Percentiles rank a stretch among this genome's conserved stretches.
These are phyloP conservation scores for Drosophila subobscura DNA, from an alignment of 1,140 invertebrate genomes.

Conservation along the genomic window DNA sequence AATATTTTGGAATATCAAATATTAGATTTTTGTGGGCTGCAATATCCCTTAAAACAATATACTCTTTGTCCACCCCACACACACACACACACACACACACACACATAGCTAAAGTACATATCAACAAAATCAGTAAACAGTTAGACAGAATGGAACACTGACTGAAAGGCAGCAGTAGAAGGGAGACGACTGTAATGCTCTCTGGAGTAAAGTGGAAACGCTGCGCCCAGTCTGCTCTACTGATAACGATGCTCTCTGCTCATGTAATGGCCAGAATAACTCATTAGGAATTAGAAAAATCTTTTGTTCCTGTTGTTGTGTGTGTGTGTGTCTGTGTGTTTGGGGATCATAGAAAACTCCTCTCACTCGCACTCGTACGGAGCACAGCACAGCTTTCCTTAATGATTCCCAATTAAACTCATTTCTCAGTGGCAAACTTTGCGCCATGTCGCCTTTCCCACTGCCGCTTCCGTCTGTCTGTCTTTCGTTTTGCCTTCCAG, in stretches of 20 bases:
- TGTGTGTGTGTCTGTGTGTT: no score
- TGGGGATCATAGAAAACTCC: no score
- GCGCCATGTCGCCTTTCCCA: constrained; percentile 5
- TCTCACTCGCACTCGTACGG: no score
- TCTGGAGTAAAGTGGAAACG: neutral
- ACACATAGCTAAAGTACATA: constrained; percentile 2
- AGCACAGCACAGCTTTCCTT: constrained; percentile 2
- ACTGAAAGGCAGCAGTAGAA: neutral
- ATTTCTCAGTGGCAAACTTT: constrained; percentile 31
- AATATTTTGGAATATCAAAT: no score
- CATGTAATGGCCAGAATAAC: constrained; percentile 30
- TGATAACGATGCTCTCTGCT: constrained; percentile 12
- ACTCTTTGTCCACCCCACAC: no score
- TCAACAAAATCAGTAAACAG: neutral
- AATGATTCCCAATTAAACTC: constrained; percentile 40
- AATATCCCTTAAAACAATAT: no score
- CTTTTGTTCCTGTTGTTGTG: neutral
- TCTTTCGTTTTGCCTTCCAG: neutral
- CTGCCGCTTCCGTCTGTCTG: neutral
- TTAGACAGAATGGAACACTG: no score
- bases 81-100: no score
- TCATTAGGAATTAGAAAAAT: constrained; percentile 27
- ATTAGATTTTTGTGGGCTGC: no score
- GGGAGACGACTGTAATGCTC: neutral
- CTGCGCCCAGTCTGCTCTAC: neutral